Evolutionary conservation across 2,797 vertebrate genomes (phyloP), one percentile per base, ranked within the genome.

Genomic region (Sebastes reedi): DNA sequence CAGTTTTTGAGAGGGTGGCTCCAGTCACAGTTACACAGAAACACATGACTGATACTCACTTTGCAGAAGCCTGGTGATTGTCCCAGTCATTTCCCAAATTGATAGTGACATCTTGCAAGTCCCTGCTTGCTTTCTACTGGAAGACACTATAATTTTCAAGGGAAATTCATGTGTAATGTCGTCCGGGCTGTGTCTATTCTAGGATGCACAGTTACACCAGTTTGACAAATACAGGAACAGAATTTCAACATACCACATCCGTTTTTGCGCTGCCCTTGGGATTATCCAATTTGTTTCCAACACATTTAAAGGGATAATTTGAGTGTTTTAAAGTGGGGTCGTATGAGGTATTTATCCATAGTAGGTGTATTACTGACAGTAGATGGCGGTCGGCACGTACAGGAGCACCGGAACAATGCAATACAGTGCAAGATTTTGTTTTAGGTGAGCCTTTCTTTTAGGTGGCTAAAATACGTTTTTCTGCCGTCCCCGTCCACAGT

Each of bases 141-240:
- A 9, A 29, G 3, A 24, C 2, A 24, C 12, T 1, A 4, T 58
- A 22, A 61, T 70, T 68, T 83, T 75, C 11, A 11, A 29, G 13
- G 16, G 32, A 88, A 82, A 74, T 1, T 65, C 55, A 68, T 77
- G 67, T 7, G 7, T 61, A 64, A 74, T 66, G 14, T 72, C 25
- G 7, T 20, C n/a, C 32, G 6, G 8, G 50, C 18, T 34, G 36
- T 55, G 14, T 29, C 58, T 79, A 36, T 59, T 80, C 27, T 5
- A 4, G 4, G 25, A 22, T 67, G 39, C 27, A 24, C 22, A 27
- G 24, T 72, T 13, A 78, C 11, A 4, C 5, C 9, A 8, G 10
- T n/a, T 1, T 25, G 30, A 58, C 54, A 77, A 80, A 75, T 62
- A 60, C 60, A 67, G 25, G 52, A 77, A 76, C 5, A 50, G 8